phyloP scores from a whole-genome alignment of 2,888 invertebrate species.

The Ischnura elegans region DNA sequence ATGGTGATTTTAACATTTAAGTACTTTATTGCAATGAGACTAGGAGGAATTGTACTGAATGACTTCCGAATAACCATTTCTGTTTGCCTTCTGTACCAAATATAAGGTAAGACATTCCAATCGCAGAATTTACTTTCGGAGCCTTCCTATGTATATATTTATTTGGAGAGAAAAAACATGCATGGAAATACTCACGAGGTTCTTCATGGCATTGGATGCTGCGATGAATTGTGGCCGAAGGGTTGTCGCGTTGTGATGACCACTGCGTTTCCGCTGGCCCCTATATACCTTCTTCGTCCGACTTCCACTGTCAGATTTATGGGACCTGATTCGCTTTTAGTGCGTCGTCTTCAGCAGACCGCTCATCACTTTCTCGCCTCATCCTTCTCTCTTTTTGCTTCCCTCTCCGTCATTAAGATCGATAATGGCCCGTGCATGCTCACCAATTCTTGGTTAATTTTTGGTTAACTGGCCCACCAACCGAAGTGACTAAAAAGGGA shows the following conservation, averaged over 20 bases:
- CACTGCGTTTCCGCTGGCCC: neutral
- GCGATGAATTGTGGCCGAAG: neutral
- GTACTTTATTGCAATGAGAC: no score
- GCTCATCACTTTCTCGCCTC: neutral
- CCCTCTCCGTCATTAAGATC: neutral
- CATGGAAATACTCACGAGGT: neutral
- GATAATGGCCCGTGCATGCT: neutral
- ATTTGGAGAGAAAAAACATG: neutral
- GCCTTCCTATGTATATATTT: no score
- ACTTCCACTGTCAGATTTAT: no score
- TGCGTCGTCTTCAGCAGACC: neutral
- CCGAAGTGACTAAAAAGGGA: neutral
- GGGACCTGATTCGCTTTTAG: slow-evolving; percentile 19
- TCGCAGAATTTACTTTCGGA: no score
- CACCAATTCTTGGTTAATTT: neutral
- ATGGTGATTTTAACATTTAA: no score
- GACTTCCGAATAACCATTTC: no score
- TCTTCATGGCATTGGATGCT: neutral
- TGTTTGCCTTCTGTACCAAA: no score
- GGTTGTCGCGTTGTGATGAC: neutral
- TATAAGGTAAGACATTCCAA: no score
- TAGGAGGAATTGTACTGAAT: no score
- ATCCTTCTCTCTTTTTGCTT: no score
- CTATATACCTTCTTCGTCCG: neutral
- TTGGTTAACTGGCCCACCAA: neutral